Percentiles rank a stretch among this genome's conserved stretches.
These are phyloP conservation scores for Bos taurus DNA, from an alignment of 2,113 vertebrate genomes.

Conservation along the genomic window ARS-UCD2.0 NC_037330.1:43807001-43807500, in stretches of 20 bases:
- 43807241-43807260: not conserved
- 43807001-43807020: not conserved
- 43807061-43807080: not conserved
- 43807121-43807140: not conserved
- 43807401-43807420: accelerated
- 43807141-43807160: not conserved
- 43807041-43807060: not conserved
- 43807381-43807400: not conserved
- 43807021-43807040: not conserved
- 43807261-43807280: not conserved
- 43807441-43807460: no score
- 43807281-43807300: not conserved
- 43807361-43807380: not conserved
- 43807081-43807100: not conserved
- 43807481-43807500: not conserved
- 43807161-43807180: not conserved
- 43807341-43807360: not conserved
- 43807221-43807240: not conserved
- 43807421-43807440: not conserved
- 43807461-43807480: not conserved
- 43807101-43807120: not conserved
- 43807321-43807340: not conserved
- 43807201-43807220: not conserved
- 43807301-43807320: not conserved
- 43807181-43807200: not conserved